Percentiles rank a stretch among this genome's conserved stretches.
These are phyloP conservation scores for Halocynthia roretzi DNA, from an alignment of 23 tunicate genomes.

Conservation along the genomic window DNA sequence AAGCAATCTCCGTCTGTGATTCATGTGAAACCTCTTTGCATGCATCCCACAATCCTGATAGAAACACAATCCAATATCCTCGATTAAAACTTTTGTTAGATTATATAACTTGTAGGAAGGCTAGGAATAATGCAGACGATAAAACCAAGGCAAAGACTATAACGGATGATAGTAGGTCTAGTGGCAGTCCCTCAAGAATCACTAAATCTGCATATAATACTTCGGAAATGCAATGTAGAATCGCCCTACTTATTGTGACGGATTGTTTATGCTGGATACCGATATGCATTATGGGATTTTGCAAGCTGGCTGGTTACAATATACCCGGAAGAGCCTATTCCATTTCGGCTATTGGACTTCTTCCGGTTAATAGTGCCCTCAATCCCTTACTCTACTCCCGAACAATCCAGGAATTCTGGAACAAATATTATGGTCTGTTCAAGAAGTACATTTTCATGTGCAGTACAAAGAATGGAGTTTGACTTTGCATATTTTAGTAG, in stretches of 20 bases:
- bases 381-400: constrained; percentile 83
- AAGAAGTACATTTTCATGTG: background rate
- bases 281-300: constrained; percentile 63
- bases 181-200: background rate
- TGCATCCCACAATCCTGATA: too few species aligned
- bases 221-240: constrained; percentile 57
- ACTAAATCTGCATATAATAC: background rate
- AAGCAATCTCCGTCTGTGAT: background rate
- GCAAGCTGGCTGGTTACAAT: constrained; percentile 25
- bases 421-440: background rate
- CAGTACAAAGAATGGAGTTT: background rate
- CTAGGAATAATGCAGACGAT: background rate
- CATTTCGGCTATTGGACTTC: constrained; percentile 66
- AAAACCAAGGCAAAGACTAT: background rate
- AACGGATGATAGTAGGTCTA: background rate
- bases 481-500: too few species aligned
- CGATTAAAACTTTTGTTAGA: background rate
- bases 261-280: constrained; percentile 87
- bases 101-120: background rate
- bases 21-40: background rate
- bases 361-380: constrained; percentile 77
- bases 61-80: background rate
- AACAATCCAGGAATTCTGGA: constrained; percentile 3
- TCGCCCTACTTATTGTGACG: constrained; percentile 56
- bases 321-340: constrained; percentile 66